phyloP scores from a whole-genome alignment of 2,113 vertebrate species.

The Prunella himalayana region DNA sequence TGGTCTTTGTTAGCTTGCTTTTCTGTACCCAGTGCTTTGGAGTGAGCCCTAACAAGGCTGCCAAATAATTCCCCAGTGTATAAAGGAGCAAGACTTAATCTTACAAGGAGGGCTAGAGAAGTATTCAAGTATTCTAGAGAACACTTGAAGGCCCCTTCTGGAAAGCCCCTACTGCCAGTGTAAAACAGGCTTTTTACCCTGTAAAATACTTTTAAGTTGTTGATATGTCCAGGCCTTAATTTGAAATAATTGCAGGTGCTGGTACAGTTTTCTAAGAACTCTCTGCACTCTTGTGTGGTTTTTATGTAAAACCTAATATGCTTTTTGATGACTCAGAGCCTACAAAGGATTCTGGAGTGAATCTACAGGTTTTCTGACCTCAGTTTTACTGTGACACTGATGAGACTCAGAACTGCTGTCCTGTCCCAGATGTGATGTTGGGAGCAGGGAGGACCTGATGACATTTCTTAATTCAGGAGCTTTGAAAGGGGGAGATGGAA shows the following conservation, averaged over 20 bases:
- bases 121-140: conserved; percentile 13
- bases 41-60: conserved; percentile 1
- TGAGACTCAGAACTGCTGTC: background rate
- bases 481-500: background rate
- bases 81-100: conserved; percentile 30
- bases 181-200: conserved; percentile 2
- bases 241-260: background rate
- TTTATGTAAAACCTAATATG: background rate
- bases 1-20: background rate
- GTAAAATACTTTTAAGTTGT: background rate
- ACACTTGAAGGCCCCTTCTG: conserved; percentile 41
- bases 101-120: conserved; percentile 4
- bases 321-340: background rate
- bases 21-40: background rate
- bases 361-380: background rate
- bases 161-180: background rate
- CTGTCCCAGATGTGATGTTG: background rate
- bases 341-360: background rate
- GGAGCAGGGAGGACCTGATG: background rate
- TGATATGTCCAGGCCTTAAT: background rate
- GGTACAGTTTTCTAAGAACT: background rate
- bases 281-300: background rate
- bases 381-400: background rate
- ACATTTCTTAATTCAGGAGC: background rate
- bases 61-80: background rate